Evolutionary conservation across 2,797 vertebrate species (phyloP).

Genomic region (Gephyroberyx darwinii): DNA sequence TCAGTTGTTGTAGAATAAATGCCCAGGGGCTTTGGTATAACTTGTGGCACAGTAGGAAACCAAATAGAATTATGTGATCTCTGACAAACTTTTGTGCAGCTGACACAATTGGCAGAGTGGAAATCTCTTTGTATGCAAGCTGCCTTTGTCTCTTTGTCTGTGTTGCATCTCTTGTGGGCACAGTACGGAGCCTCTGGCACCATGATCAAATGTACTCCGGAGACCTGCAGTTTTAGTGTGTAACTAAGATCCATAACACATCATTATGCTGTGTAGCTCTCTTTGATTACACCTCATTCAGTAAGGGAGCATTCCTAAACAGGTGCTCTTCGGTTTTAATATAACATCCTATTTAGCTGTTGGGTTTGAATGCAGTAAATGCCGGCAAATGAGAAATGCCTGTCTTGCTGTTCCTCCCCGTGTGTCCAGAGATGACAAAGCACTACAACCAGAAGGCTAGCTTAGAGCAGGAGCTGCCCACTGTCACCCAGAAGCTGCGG

Average conservation of each 20-base stretch:
- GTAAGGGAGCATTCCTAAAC: neutral
- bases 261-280: slow-evolving; percentile 3
- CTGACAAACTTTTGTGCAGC: slow-evolving; percentile 7
- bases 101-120: slow-evolving; percentile 20
- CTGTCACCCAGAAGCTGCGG: slow-evolving; percentile 92
- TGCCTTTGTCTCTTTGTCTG: neutral
- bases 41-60: neutral
- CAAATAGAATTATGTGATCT: slow-evolving; percentile 16
- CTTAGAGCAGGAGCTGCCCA: slow-evolving; percentile 92
- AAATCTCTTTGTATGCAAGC: slow-evolving; percentile 5
- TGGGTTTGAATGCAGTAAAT: neutral
- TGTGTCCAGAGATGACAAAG: slow-evolving; percentile 89
- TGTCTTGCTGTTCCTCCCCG: slow-evolving; percentile 12
- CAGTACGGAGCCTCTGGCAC: neutral
- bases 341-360: neutral
- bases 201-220: neutral
- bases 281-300: neutral
- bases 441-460: slow-evolving; percentile 94
- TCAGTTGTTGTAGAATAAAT: slow-evolving; percentile 21
- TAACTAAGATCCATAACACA: neutral
- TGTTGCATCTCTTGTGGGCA: slow-evolving; percentile 8
- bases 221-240: slow-evolving; percentile 1
- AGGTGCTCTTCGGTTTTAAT: neutral
- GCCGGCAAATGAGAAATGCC: neutral
- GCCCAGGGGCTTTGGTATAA: slow-evolving; percentile 13